Evolutionary conservation across 1,140 invertebrate species (phyloP), one percentile per base, ranked within the genome.

Genomic region (Sitophilus oryzae): DNA sequence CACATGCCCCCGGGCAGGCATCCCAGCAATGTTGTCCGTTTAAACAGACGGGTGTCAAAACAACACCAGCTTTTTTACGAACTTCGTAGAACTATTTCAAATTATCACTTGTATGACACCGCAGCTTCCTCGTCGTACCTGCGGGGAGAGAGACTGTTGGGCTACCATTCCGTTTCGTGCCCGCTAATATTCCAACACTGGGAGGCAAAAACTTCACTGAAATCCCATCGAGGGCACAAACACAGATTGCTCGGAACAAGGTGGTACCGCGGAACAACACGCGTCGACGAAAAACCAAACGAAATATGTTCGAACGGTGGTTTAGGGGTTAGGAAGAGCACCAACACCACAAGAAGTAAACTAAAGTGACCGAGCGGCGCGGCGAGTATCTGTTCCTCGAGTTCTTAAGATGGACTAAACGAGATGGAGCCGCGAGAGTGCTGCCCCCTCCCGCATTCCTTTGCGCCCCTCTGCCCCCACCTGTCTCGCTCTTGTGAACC

Each of bases 401-500:
- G 47, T 45, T 66, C 64, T 69, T 66, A 44, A 67, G 63, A 64
- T 66, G 65, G 58, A 68, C 66, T 68, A 55, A 65, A 52, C 55
- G 58, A 61, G 61, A 64, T 62, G 60, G 53, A 61, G 58, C 54
- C 59, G 63, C 60, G 58, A 62, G 47, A 56, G 44, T 62, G 62
- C 62, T 54, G 56, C 64, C 63, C 65, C 66, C 68, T 59, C 61
- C 65, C 59, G 66, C 68, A 68, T 70, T 68, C 68, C 68, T 63
- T 63, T 53, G 60, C 53, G 62, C 60, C 60, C 61, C 65, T 56
- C 56, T 60, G 56, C 61, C 58, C 60, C 61, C 56, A 64, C 63
- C 59, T 60, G 55, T 56, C 57, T 47, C 45, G 36, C 25, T 52
- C 37, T 40, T 37, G 52, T 52, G 52, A 45, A 52, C 43, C 34